Conservation (phyloP, 2,797 vertebrate genomes). For the Thunnus albacares region DNA sequence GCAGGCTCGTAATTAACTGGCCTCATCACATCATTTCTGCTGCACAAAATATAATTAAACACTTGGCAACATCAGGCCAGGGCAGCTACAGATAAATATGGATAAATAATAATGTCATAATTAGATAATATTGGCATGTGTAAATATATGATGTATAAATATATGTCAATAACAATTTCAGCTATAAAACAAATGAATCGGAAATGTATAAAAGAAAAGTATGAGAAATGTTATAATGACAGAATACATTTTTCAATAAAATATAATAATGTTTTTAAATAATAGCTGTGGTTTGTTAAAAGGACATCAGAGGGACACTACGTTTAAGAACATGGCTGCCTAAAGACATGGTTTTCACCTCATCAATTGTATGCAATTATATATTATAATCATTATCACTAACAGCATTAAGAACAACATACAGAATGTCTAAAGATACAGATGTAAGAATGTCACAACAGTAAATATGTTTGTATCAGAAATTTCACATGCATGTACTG, state of each 20-base stretch:
- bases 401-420: not conserved
- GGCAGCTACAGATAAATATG: not conserved
- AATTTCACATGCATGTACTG: not conserved
- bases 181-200: not conserved
- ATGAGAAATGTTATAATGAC: too few species aligned
- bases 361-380: too few species aligned
- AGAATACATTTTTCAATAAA: not conserved
- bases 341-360: too few species aligned
- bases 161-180: not conserved
- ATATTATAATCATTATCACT: not conserved
- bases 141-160: not conserved
- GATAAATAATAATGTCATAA: not conserved
- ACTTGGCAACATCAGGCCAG: too few species aligned
- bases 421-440: not conserved
- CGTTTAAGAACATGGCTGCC: too few species aligned
- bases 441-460: not conserved
- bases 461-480: not conserved
- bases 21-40: not conserved
- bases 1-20: not conserved
- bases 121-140: not conserved
- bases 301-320: too few species aligned
- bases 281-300: too few species aligned
- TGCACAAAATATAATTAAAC: not conserved
- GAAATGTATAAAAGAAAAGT: not conserved
- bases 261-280: not conserved